Conservation (phyloP, 1,140 invertebrate genomes). For the Microplitis mediator region DNA sequence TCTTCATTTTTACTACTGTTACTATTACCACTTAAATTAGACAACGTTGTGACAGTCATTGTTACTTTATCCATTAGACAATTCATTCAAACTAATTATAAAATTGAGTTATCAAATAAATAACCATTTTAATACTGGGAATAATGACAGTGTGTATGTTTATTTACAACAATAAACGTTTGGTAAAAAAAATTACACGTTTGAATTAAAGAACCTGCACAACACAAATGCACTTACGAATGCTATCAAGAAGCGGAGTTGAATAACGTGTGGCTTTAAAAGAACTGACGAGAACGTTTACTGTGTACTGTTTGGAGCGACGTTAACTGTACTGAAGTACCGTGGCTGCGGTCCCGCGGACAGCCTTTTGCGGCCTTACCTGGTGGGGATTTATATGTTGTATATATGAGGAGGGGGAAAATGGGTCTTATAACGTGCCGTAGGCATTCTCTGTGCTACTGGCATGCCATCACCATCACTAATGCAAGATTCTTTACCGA, state of each 20-base stretch:
- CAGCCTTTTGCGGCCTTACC: slow-evolving; percentile 25
- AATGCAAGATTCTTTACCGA: slow-evolving; percentile 19
- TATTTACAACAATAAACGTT: too few species aligned
- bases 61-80: slow-evolving; percentile 44
- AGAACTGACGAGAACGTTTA: too few species aligned
- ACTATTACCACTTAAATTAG: neutral
- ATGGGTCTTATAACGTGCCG: slow-evolving; percentile 36
- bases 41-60: slow-evolving; percentile 52
- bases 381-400: neutral
- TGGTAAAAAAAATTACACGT: neutral
- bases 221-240: slow-evolving; percentile 15
- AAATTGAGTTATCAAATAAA: neutral
- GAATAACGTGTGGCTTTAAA: too few species aligned
- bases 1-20: slow-evolving; percentile 28
- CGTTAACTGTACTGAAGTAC: slow-evolving; percentile 58
- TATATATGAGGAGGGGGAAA: slow-evolving; percentile 28
- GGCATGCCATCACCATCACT: too few species aligned
- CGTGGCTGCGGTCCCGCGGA: slow-evolving; percentile 49
- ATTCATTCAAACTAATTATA: neutral
- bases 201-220: too few species aligned
- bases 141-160: neutral
- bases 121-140: neutral
- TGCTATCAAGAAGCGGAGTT: neutral
- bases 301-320: slow-evolving; percentile 39
- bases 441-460: slow-evolving; percentile 39